A percentile compares a stretch with the other conserved stretches of the same genome.
Conservation (phyloP, 2,888 invertebrate species). For the Epinotia ramella region DNA sequence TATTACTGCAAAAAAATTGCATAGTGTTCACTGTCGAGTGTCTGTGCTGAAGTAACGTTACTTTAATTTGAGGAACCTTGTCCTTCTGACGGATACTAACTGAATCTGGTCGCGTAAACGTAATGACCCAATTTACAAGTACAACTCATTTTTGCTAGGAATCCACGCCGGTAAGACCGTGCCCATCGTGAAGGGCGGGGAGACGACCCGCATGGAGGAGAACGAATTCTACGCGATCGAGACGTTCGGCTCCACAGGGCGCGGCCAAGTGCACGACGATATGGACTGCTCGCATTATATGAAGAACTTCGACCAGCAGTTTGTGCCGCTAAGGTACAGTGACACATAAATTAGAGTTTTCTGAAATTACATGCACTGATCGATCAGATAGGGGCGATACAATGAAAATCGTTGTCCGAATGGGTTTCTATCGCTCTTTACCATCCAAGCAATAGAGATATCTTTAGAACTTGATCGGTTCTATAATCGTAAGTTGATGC, state of each 20-base stretch:
- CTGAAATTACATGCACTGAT: neutral
- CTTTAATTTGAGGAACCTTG: too few relatives aligned
- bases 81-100: too few relatives aligned
- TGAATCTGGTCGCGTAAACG: too few relatives aligned
- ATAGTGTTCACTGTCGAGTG: too few relatives aligned
- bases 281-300: slow-evolving; percentile 99
- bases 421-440: too few relatives aligned
- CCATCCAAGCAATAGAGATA: neutral
- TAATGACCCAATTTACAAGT: neutral
- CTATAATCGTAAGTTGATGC: too few relatives aligned
- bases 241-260: slow-evolving; percentile 99
- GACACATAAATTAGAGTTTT: neutral
- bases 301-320: slow-evolving; percentile 98
- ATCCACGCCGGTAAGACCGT: slow-evolving; percentile 99
- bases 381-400: too few relatives aligned
- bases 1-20: too few relatives aligned
- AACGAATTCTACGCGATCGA: slow-evolving; percentile 99
- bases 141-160: slow-evolving; percentile 71
- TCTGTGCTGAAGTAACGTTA: too few relatives aligned
- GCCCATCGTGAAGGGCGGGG: slow-evolving; percentile 99
- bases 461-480: neutral
- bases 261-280: slow-evolving; percentile 97
- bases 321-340: slow-evolving; percentile 93
- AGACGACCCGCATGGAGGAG: slow-evolving; percentile 99
- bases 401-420: too few relatives aligned